Percentiles rank a stretch among this genome's conserved stretches.
Evolutionary conservation across 2,888 invertebrate genomes (phyloP).

Genomic region (Agapetus fuscipes): DNA sequence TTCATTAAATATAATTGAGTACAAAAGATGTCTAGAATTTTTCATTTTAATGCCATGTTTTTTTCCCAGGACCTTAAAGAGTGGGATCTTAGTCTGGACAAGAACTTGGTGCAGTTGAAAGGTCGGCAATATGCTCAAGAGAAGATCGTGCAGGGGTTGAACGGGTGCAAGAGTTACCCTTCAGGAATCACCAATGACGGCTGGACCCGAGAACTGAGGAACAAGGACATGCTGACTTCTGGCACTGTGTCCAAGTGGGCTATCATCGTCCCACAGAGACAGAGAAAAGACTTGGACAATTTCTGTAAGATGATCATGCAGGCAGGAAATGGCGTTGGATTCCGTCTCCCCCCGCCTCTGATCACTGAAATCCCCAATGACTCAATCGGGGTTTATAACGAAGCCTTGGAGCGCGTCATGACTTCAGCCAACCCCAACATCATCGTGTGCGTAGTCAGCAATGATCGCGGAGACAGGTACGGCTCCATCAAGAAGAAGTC

Average conservation of each 20-base stretch:
- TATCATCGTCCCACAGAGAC: conserved; percentile 38
- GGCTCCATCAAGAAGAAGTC: conserved; percentile 82
- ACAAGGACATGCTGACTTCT: conserved; percentile 30
- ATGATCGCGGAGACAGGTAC: conserved; percentile 42
- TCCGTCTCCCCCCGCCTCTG: conserved; percentile 37
- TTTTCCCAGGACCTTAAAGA: conserved; percentile 50
- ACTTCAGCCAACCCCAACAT: conserved; percentile 49
- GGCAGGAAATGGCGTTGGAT: conserved; percentile 35
- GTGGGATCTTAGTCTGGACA: conserved; percentile 67
- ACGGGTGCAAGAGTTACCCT: conserved; percentile 25
- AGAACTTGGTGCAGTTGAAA: conserved; percentile 50
- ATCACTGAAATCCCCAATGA: conserved; percentile 48
- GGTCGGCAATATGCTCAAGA: conserved; percentile 59
- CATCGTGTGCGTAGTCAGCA: conserved; percentile 55
- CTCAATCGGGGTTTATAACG: conserved; percentile 47
- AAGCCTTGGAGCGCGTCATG: conserved; percentile 48
- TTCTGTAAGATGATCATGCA: conserved; percentile 40
- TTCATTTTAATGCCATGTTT: no score
- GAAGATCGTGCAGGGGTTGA: conserved; percentile 49
- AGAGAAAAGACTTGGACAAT: conserved; percentile 32
- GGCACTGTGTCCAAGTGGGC: conserved; percentile 37
- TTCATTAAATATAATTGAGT: no score
- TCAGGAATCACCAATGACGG: conserved; percentile 56
- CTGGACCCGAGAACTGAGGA: conserved; percentile 64
- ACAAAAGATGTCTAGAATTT: no score